phyloP scores from a whole-genome alignment of 2,888 invertebrate species.

The Synanthedon vespiformis region DNA sequence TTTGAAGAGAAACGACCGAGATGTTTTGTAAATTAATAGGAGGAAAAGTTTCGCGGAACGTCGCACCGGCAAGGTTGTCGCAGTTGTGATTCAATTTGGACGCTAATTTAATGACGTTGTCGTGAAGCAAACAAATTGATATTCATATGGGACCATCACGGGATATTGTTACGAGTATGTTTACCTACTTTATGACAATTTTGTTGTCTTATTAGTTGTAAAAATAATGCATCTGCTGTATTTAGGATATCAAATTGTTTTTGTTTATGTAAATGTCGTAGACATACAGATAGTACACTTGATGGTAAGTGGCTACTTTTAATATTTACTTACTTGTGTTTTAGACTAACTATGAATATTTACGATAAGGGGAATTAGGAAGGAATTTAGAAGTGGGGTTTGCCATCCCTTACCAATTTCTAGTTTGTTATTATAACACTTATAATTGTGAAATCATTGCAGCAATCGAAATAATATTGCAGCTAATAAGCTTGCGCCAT shows the following conservation, averaged over 20 bases:
- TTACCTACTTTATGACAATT: conserved; percentile 13
- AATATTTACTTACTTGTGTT: no score
- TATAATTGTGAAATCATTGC: no score
- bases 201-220: background rate
- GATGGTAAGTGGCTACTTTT: no score
- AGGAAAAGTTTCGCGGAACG: conserved; percentile 67
- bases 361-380: no score
- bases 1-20: conserved; percentile 29
- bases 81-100: conserved; percentile 70
- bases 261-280: no score
- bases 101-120: conserved; percentile 69
- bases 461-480: no score
- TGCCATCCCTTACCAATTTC: no score
- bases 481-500: no score
- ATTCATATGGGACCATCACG: conserved; percentile 65
- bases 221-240: background rate
- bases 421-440: no score
- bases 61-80: conserved; percentile 64
- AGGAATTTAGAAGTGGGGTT: no score
- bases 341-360: no score
- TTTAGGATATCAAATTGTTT: background rate
- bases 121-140: conserved; percentile 66
- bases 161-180: conserved; percentile 51
- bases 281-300: no score
- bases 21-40: conserved; percentile 69